Evolutionary conservation across 2,888 invertebrate genomes (phyloP), one percentile per base, ranked within the genome.

Genomic region (Calameuta filiformis): DNA sequence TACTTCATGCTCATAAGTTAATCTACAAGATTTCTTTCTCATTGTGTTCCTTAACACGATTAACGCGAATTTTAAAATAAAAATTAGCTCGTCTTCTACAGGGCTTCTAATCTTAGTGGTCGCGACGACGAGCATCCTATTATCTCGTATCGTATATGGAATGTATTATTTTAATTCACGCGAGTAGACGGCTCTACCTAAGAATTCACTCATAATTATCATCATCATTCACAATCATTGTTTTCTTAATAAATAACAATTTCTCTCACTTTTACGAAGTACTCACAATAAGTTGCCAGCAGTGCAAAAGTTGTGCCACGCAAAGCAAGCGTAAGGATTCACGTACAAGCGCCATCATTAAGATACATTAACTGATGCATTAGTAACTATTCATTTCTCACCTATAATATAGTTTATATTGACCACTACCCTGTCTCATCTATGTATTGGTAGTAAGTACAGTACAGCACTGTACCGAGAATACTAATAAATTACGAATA

Each of bases 11-110:
- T 56, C 56, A 2, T 56, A 56, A 56, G 23, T 56, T 56, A 56
- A 23, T 56, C 56, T 56, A 56, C 9, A 56, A 56, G 56, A 23
- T 23, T 23, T 56, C 23, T 56, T 56, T 56, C 23, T 23, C 56
- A 56, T 56, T 56, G 23, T 56, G 15, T 23, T 56, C 56, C 56
- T 56, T 23, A 9, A 9, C 9, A 56, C 9, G 23, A 23, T 23
- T 9, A 56, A 56, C 9, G 23, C 23, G 56, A 56, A 56, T 56
- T 56, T 56, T 1, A 9, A 56, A 56, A 56, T 73, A 80, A 79
- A 81, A 80, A 82, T 79, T 69, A 84, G 85, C 84, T 85, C 83
- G 82, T 85, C 77, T 84, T 83, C 84, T 85, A 85, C 84, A 84
- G 84, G 84, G 84, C 80, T 84, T 84, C 79, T 77, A 77, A 78